These are phyloP conservation scores for Koerneria pararmatus DNA, from an alignment of 2,888 invertebrate genomes.

Conservation along the genomic window DNA sequence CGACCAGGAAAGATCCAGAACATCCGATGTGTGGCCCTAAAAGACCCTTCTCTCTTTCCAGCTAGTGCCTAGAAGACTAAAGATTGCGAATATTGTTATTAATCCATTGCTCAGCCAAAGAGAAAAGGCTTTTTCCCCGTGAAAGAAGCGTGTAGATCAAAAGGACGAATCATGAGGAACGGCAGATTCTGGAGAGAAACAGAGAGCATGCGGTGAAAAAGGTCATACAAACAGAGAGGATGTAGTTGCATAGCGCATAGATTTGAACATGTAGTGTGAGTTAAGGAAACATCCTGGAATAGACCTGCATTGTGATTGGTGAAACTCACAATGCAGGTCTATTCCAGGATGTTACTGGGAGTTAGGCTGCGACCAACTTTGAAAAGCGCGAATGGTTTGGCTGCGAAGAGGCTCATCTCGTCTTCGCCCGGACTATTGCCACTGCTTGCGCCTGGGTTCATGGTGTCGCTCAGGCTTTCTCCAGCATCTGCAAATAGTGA, in stretches of 20 bases:
- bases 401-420: slow-evolving; percentile 31
- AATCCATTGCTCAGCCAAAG: no score
- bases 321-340: background rate
- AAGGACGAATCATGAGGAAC: background rate
- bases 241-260: no score
- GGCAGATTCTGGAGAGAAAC: background rate
- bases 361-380: slow-evolving; percentile 16
- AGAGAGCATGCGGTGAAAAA: background rate
- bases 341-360: background rate
- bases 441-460: no score
- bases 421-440: slow-evolving; percentile 21
- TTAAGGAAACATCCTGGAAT: no score
- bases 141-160: no score
- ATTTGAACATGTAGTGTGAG: no score
- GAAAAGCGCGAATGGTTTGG: slow-evolving; percentile 48
- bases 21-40: slow-evolving; percentile 88
- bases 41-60: background rate
- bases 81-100: no score
- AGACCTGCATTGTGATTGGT: background rate
- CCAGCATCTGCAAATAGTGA: slow-evolving; percentile 17
- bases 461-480: slow-evolving; percentile 13
- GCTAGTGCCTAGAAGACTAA: no score
- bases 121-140: no score
- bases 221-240: no score
- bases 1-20: slow-evolving; percentile 95